Percentiles rank a stretch among this genome's conserved stretches.
These are phyloP conservation scores for Eilema depressum DNA, from an alignment of 2,888 invertebrate species.

Conservation along the genomic window DNA sequence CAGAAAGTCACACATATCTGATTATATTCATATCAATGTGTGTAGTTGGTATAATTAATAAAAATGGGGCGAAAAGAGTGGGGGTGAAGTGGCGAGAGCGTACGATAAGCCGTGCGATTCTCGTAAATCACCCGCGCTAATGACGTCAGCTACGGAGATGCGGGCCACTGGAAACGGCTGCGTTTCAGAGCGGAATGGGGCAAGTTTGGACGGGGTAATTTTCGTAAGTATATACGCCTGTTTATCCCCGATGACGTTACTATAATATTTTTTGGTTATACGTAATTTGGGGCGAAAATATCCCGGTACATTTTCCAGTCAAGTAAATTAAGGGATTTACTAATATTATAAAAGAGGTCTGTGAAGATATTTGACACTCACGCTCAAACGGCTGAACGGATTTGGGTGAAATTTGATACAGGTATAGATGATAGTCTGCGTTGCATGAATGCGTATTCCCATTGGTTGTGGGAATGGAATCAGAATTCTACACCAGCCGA, in stretches of 20 bases:
- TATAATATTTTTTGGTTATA: not conserved
- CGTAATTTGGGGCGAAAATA: not conserved
- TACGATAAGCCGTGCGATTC: slow-evolving; percentile 64
- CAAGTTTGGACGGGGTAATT: not conserved
- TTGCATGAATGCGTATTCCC: too few relatives aligned
- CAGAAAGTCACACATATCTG: slow-evolving; percentile 9
- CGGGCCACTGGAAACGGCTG: slow-evolving; percentile 32
- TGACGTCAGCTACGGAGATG: slow-evolving; percentile 52
- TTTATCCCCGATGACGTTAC: not conserved
- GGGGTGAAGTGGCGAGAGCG: slow-evolving; percentile 57
- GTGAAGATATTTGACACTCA: too few relatives aligned
- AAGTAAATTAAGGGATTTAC: too few relatives aligned
- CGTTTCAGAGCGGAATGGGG: not conserved
- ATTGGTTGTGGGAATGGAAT: too few relatives aligned
- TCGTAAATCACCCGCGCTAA: slow-evolving; percentile 72
- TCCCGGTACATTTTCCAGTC: not conserved
- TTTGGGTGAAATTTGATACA: too few relatives aligned
- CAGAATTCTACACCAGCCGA: too few relatives aligned
- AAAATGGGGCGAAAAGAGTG: slow-evolving; percentile 35
- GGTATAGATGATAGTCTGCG: too few relatives aligned
- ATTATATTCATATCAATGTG: slow-evolving; percentile 26
- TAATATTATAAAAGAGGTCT: too few relatives aligned
- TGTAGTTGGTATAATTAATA: slow-evolving; percentile 67
- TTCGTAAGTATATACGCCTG: too few relatives aligned
- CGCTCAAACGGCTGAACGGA: too few relatives aligned